A percentile compares a stretch with the other conserved stretches of the same genome.
Conservation (phyloP, 2,113 vertebrate species). For the Gobiocypris rarus region DNA sequence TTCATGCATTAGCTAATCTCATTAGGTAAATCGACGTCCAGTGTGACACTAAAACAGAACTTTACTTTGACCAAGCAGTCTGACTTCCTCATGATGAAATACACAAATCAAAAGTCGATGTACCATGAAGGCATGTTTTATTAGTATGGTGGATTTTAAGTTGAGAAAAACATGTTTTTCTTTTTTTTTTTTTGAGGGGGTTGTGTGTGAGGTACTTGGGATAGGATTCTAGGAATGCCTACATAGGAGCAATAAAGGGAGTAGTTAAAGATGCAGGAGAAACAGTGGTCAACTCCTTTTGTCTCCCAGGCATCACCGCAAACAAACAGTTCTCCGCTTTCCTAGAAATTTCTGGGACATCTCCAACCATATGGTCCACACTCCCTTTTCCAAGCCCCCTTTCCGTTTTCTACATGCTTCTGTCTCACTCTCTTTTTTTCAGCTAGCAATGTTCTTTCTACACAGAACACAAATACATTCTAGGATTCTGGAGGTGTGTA, state of each 20-base stretch:
- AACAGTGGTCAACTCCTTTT: background rate
- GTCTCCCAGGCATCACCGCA: constrained; percentile 39
- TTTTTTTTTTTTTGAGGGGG: background rate
- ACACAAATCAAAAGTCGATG: background rate
- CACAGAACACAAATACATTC: constrained; percentile 79
- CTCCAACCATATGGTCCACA: constrained; percentile 58
- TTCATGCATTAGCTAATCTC: constrained; percentile 16
- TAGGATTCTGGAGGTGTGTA: constrained; percentile 86
- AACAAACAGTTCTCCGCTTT: constrained; percentile 71
- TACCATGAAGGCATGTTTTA: background rate
- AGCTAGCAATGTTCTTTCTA: constrained; percentile 46
- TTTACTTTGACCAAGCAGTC: background rate
- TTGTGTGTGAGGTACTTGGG: background rate
- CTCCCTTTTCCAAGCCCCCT: constrained; percentile 5
- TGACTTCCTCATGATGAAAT: background rate
- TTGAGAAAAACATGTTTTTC: constrained; percentile 11
- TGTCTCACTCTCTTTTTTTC: constrained; percentile 25
- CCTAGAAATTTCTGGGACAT: constrained; percentile 77
- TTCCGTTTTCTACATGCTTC: constrained; percentile 7
- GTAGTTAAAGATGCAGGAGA: constrained; percentile 17
- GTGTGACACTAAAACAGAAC: background rate
- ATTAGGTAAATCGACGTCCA: background rate
- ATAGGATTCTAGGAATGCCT: constrained; percentile 35
- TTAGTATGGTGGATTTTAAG: background rate
- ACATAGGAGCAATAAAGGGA: constrained; percentile 1